Evolutionary conservation across 2,797 vertebrate genomes (phyloP).

Genomic region (Heliangelus exortis): DNA sequence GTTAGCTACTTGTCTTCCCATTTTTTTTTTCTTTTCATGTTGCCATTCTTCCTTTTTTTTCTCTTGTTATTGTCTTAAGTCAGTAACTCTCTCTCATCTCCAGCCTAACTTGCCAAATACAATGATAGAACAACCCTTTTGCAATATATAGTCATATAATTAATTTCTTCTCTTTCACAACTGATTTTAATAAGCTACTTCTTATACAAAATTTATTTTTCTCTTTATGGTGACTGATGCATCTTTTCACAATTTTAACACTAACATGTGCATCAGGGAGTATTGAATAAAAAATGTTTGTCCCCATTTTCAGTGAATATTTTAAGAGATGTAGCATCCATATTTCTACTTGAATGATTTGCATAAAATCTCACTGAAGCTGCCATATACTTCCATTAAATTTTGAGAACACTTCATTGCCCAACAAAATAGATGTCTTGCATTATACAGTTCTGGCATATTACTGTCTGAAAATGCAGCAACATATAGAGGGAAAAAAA

Average conservation of each 20-base stretch:
- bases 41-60: not conserved
- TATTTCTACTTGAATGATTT: not conserved
- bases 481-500: too few species aligned
- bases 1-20: not conserved
- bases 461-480: not conserved
- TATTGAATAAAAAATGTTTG: not conserved
- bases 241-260: not conserved
- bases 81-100: not conserved
- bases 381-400: not conserved
- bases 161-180: not conserved
- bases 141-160: not conserved
- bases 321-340: not conserved
- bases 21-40: not conserved
- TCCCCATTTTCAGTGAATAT: not conserved
- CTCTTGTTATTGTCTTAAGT: not conserved
- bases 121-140: not conserved
- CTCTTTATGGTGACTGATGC: not conserved
- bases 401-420: not conserved
- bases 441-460: not conserved
- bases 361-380: not conserved
- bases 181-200: not conserved
- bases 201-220: constrained; percentile 2
- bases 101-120: not conserved
- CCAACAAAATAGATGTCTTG: not conserved
- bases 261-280: not conserved